Percentiles rank a stretch among this genome's conserved stretches.
phyloP scores from a whole-genome alignment of 2,113 vertebrate species.

The Burhinus bistriatus region DNA sequence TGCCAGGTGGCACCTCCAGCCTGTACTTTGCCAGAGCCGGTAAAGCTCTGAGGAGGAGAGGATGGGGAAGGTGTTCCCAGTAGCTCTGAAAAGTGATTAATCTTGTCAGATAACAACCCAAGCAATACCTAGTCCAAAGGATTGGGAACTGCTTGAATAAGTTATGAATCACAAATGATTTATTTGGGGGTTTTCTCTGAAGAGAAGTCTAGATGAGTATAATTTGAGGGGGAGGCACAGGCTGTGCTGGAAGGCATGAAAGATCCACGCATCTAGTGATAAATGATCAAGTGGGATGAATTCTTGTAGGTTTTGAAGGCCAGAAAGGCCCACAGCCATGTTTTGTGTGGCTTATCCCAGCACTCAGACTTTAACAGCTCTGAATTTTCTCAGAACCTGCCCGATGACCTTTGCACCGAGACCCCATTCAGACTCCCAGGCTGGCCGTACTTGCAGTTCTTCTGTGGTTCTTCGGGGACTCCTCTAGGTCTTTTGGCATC shows the following conservation, averaged over 20 bases:
- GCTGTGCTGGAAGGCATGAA: not conserved
- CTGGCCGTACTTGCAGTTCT: not conserved
- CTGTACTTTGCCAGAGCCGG: not conserved
- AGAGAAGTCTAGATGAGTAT: not conserved
- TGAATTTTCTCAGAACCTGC: not conserved
- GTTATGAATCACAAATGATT: conserved; percentile 1
- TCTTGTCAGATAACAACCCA: conserved; percentile 14
- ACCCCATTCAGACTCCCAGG: not conserved
- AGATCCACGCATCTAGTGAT: not conserved
- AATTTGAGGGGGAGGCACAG: not conserved
- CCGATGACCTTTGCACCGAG: not conserved
- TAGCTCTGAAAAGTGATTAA: not conserved
- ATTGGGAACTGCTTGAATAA: not conserved
- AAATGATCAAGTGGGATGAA: not conserved
- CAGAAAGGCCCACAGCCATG: not conserved
- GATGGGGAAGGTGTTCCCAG: not conserved
- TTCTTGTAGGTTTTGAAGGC: not conserved
- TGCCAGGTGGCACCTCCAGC: conserved; percentile 23
- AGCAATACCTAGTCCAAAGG: not conserved
- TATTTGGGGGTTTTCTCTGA: conserved; percentile 7
- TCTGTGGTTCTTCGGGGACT: not conserved
- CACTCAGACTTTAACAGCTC: not conserved
- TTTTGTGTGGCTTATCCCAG: not conserved
- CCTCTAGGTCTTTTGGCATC: not conserved
- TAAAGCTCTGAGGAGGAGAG: not conserved